Evolutionary conservation across 2,797 vertebrate species (phyloP), one percentile per base, ranked within the genome.

Genomic region (Sebastes taczanowskii): DNA sequence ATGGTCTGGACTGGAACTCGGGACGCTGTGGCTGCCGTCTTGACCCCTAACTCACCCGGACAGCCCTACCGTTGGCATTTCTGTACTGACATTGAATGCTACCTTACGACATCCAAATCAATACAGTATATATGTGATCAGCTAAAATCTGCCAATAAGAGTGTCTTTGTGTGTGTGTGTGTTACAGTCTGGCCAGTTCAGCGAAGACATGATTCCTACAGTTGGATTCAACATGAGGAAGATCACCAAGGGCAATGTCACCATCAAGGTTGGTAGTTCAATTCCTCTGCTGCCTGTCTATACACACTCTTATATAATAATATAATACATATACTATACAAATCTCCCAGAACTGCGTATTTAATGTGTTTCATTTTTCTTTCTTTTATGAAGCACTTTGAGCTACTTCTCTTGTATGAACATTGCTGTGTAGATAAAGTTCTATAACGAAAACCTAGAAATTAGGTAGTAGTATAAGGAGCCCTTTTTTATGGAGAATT

Each of bases 181-280:
- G 67, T 77, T 93, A 16, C 87, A 99, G 98, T 99, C 98, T 6
- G 98, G 98, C 69, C 98, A 99, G 67, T 99, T 99, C 95, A 99
- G 97, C 82, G 98, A 99, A 95, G 98, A 99, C 92, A 99, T 99
- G 98, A 99, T 99, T 86, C 98, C 98, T 56, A 99, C 98, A 4
- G 98, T 99, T 42, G 98, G 98, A 56, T 99, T 99, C 95, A 99
- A 99, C 96, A 99, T 99, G 98, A 96, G 98, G 87, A 99, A 99
- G 86, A 97, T 99, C 83, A 99, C 98, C 0, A 99, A 99, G 94
- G 98, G 98, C 86, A 99, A 99, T 22, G 98, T 99, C 89, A 99
- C 98, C 87, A 99, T 99, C 95, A 99, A 99, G 98, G 98, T 94
- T 11, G n/a, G 85, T 79, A 56, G 13, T 70, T 77, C 11, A 4